Evolutionary conservation across 2,113 vertebrate species (phyloP).

Genomic region (Pangasianodon gigas): DNA sequence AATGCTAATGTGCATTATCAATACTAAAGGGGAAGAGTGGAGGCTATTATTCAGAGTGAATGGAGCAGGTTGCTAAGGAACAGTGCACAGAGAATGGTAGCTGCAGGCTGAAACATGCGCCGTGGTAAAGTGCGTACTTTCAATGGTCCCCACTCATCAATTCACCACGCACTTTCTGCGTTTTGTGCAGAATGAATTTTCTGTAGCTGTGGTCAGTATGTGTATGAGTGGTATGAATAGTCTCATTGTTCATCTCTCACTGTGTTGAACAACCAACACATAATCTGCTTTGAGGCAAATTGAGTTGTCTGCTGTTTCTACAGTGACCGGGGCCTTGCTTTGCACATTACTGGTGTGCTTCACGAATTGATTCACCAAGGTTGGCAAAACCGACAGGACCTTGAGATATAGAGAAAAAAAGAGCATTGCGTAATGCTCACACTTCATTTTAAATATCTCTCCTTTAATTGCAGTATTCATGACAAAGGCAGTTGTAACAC

Average conservation of each 20-base stretch:
- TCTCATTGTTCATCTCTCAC: slow-evolving; percentile 25
- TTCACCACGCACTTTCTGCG: slow-evolving; percentile 22
- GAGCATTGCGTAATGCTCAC: not conserved
- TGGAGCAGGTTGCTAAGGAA: slow-evolving; percentile 73
- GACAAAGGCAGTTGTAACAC: slow-evolving; percentile 27
- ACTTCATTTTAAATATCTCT: slow-evolving; percentile 20
- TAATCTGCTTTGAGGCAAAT: slow-evolving; percentile 29
- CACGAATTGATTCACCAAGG: slow-evolving; percentile 24
- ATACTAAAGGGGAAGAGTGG: slow-evolving; percentile 60
- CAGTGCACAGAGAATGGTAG: slow-evolving; percentile 58
- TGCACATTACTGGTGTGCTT: slow-evolving; percentile 14
- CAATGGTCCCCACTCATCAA: slow-evolving; percentile 32
- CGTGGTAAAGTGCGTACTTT: slow-evolving; percentile 54
- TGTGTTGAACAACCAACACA: not conserved
- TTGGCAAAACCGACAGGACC: slow-evolving; percentile 25
- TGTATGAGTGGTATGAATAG: slow-evolving; percentile 27
- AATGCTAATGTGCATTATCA: slow-evolving; percentile 68
- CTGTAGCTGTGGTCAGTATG: not conserved
- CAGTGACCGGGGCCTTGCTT: slow-evolving; percentile 32
- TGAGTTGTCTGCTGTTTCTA: slow-evolving; percentile 30
- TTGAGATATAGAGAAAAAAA: not conserved
- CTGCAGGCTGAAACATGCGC: slow-evolving; percentile 51
- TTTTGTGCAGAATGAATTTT: slow-evolving; percentile 18
- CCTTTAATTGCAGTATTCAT: not conserved
- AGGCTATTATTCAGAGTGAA: slow-evolving; percentile 70